Base-by-base conservation (phyloP, 1,140 invertebrate genomes). In the Neodiprion fabricii region DNA sequence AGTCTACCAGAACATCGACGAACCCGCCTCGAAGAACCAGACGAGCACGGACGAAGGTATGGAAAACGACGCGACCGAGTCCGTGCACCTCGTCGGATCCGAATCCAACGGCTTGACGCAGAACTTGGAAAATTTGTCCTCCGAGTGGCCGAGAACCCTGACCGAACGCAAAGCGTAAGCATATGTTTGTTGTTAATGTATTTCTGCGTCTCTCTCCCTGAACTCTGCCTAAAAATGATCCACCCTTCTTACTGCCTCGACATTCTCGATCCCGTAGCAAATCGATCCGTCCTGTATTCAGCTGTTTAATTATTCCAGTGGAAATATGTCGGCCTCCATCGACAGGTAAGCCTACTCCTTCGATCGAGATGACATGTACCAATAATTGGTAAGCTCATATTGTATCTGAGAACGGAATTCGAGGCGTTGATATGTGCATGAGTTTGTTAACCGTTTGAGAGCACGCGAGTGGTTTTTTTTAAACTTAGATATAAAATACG, bases 131-230 rank as follows among this genome's bases (percentile, higher is more conserved):
- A 86, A 87, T 77, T 73, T 85, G 10, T 83, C 85, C 9, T 72
- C 79, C 47, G 84, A 86, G 73, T 81, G 85, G 12, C 82, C 82
- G 71, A 21, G 83, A 21, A 74, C 80, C 40, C 4, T 82, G 61
- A 82, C 80, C 9, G 81, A 86, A 77, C 82, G 84, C 12, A 66
- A 75, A 82, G 79, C 83, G 87, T 88, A 81, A 88, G 85, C 83
- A 74, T 65, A 48, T 10, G 14, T 23, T 48, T 17, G 10, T 69
- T 74, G n/a, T 8, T 14, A 61, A 7, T 9, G 8, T 40, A 40
- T 40, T 61, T 61, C 53, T 9, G 5, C 53, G 53, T 61, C 3
- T 12, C n/a, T 61, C 53, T 7, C n/a, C 53, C 4, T 5, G 28
- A 40, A 40, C 28, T 40, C 28, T 40, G 5, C 28, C 28, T 40